Percentiles rank a stretch among this genome's conserved stretches.
phyloP scores from a whole-genome alignment of 1,140 invertebrate genomes.

The Aradophagus sp. region DNA sequence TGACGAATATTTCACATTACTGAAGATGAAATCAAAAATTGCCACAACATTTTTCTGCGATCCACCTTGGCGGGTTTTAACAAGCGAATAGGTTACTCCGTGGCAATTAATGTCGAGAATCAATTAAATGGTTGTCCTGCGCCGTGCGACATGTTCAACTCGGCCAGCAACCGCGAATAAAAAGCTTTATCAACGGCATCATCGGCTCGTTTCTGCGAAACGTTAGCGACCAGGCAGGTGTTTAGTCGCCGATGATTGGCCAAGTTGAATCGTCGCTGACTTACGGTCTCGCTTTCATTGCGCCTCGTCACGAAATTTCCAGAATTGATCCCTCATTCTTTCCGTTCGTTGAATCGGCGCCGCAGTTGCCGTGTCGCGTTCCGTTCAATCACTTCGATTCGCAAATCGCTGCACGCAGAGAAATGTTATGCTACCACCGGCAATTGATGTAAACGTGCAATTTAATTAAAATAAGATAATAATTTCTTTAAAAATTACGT shows the following conservation, averaged over 20 bases:
- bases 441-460: no score
- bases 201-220: constrained; percentile 32
- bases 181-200: constrained; percentile 37
- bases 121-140: no score
- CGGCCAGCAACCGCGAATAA: constrained; percentile 13
- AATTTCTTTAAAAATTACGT: no score
- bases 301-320: constrained; percentile 42
- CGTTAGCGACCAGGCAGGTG: constrained; percentile 30
- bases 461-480: no score
- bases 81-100: no score
- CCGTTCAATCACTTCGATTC: constrained; percentile 26
- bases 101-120: no score
- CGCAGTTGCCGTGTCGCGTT: constrained; percentile 31
- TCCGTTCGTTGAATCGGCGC: constrained; percentile 15
- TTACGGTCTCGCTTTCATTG: constrained; percentile 39
- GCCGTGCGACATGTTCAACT: constrained; percentile 13
- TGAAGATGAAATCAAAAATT: no score
- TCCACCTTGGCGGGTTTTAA: no score
- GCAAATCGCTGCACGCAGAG: no score
- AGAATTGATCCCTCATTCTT: constrained; percentile 31
- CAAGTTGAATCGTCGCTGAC: constrained; percentile 39
- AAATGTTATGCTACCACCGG: no score
- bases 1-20: no score
- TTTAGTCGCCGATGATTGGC: constrained; percentile 40
- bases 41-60: no score